phyloP scores from a whole-genome alignment of 2,797 vertebrate species.

The Hippoglossus hippoglossus region DNA sequence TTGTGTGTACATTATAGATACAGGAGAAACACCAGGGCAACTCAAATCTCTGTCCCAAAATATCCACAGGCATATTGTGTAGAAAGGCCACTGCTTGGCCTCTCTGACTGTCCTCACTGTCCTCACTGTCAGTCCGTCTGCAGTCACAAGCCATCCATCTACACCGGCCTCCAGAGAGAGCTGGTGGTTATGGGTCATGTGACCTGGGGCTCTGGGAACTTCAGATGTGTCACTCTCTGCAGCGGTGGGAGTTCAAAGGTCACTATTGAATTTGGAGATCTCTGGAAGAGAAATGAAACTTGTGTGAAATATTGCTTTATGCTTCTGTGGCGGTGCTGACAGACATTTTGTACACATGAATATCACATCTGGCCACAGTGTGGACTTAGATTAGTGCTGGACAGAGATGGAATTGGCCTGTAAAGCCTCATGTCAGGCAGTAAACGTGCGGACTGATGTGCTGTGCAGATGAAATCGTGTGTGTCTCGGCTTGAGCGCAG shows the following conservation, averaged over 20 bases:
- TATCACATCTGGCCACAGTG: too few species aligned
- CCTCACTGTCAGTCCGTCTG: slow-evolving; percentile 31
- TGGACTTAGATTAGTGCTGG: too few species aligned
- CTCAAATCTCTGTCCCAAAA: neutral
- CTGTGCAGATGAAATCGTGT: slow-evolving; percentile 12
- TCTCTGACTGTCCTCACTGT: slow-evolving; percentile 26
- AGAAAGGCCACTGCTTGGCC: neutral
- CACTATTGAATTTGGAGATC: slow-evolving; percentile 4
- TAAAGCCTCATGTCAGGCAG: neutral
- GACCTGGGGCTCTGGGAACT: slow-evolving; percentile 32
- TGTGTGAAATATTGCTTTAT: neutral
- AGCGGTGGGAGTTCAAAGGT: slow-evolving; percentile 37
- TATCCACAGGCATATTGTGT: neutral
- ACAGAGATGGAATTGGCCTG: too few species aligned
- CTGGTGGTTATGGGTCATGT: slow-evolving; percentile 31
- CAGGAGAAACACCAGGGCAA: neutral
- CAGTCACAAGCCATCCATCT: slow-evolving; percentile 38
- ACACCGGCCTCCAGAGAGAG: slow-evolving; percentile 27
- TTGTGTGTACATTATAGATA: neutral
- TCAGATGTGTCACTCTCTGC: slow-evolving; percentile 44
- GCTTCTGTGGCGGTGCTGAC: neutral
- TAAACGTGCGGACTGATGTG: neutral
- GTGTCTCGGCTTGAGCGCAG: neutral
- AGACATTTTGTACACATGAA: too few species aligned
- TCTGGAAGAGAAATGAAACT: slow-evolving; percentile 7